Evolutionary conservation across 2,113 vertebrate species (phyloP), one percentile per base, ranked within the genome.

Genomic region (Pterocles orientalis): DNA sequence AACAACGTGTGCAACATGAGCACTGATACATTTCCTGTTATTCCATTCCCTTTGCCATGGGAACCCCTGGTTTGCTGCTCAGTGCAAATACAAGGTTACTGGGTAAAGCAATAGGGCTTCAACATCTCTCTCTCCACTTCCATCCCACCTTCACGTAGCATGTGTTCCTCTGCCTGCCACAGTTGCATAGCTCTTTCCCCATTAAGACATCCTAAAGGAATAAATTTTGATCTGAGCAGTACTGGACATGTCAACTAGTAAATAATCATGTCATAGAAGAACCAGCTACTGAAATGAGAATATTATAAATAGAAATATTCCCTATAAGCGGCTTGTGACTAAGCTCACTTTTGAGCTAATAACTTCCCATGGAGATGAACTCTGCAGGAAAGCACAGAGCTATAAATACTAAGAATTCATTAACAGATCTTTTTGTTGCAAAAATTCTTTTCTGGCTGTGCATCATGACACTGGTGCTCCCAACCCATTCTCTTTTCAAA

Each of bases 371-470:
- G 86, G 91, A 93, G 86, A 96, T 82, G 78, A 91, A 94, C 93
- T 91, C 95, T 34, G 92, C 92, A 96, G 95, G 95, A 95, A 95
- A 92, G 88, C 92, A 68, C 81, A 76, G 86, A 76, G 92, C 96
- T 97, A 97, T 96, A 97, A 97, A 97, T 97, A 97, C 92, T 60
- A 81, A 26, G 93, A 94, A 97, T 96, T 93, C 94, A 97, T 97
- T 94, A 96, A 96, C 86, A 96, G 95, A 96, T 96, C 88, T 88
- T 96, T 91, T 92, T 92, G 94, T 81, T 91, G 45, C 68, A 94
- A 87, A 95, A 90, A 92, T 78, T 92, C 91, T 97, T 96, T 96
- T 94, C 96, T 39, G 85, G 86, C 91, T 82, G 78, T 18, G 72
- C 72, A 92, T 94, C 95, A 90, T 89, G 94, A 88, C 92, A 91